A percentile compares a stretch with the other conserved stretches of the same genome.
phyloP scores from a whole-genome alignment of 2,888 invertebrate genomes.

The Mimas tiliae region DNA sequence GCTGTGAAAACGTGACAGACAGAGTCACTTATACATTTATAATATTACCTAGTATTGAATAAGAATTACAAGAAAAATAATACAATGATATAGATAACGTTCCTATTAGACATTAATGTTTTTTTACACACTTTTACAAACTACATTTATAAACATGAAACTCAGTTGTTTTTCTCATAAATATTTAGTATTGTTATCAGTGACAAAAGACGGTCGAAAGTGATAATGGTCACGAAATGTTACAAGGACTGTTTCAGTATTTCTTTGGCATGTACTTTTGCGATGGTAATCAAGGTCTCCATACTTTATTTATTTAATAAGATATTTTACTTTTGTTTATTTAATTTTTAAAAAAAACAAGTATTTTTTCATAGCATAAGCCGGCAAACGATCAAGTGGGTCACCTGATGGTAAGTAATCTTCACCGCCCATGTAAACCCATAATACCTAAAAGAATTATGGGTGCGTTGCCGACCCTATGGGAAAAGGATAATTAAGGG shows the following conservation, averaged over 20 bases:
- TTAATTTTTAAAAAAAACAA: too few species aligned
- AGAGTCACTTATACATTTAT: too few species aligned
- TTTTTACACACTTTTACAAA: not conserved
- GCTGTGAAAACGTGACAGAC: too few species aligned
- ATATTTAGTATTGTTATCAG: conserved; percentile 35
- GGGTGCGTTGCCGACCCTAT: too few species aligned
- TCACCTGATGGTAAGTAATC: too few species aligned
- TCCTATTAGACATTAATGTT: not conserved
- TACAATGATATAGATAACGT: not conserved
- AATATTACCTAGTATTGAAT: not conserved
- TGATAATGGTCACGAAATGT: conserved; percentile 61
- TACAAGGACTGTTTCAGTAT: conserved; percentile 59
- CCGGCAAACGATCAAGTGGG: too few species aligned
- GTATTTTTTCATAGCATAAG: too few species aligned
- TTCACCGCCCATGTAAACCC: too few species aligned
- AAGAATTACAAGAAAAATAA: not conserved
- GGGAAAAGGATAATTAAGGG: too few species aligned
- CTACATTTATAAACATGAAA: not conserved
- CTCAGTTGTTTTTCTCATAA: not conserved
- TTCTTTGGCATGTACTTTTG: conserved; percentile 35
- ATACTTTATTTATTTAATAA: conserved; percentile 10
- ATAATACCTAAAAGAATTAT: too few species aligned
- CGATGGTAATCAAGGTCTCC: conserved; percentile 12
- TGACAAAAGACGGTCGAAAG: conserved; percentile 53
- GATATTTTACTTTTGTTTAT: not conserved